These are phyloP conservation scores for Chamaetylas fuelleborni DNA, from an alignment of 2,113 vertebrate genomes.

Conservation along the genomic window DNA sequence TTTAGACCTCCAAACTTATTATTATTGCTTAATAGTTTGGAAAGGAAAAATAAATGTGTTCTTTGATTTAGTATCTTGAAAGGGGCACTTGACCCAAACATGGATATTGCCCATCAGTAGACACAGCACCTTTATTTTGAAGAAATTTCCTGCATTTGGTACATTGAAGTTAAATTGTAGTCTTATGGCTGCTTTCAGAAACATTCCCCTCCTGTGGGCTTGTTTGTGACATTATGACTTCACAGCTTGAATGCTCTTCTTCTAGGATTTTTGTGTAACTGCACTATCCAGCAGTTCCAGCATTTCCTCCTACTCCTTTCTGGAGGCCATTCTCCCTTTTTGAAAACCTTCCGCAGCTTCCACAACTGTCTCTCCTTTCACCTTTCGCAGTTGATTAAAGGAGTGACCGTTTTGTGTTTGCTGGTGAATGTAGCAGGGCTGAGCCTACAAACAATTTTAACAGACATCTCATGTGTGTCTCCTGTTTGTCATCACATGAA, in stretches of 20 bases:
- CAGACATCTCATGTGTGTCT: neutral
- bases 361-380: neutral
- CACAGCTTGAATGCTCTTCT: neutral
- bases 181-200: neutral
- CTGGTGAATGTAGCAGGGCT: neutral
- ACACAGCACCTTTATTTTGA: neutral
- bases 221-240: neutral
- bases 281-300: neutral
- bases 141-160: neutral
- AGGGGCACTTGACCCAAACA: neutral
- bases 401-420: neutral
- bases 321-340: neutral
- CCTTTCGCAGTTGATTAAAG: neutral
- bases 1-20: neutral
- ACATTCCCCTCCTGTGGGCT: neutral
- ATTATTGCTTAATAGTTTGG: neutral
- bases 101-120: neutral
- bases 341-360: neutral
- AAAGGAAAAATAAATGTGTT: rapidly evolving
- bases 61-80: neutral
- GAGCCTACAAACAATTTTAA: neutral
- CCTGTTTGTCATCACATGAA: neutral
- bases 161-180: neutral
- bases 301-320: neutral
- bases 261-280: neutral